Percentiles rank a stretch among this genome's conserved stretches.
phyloP scores from a whole-genome alignment of 53 echinoderm and acorn worm genomes.

The Mesocentrotus franciscanus region DNA sequence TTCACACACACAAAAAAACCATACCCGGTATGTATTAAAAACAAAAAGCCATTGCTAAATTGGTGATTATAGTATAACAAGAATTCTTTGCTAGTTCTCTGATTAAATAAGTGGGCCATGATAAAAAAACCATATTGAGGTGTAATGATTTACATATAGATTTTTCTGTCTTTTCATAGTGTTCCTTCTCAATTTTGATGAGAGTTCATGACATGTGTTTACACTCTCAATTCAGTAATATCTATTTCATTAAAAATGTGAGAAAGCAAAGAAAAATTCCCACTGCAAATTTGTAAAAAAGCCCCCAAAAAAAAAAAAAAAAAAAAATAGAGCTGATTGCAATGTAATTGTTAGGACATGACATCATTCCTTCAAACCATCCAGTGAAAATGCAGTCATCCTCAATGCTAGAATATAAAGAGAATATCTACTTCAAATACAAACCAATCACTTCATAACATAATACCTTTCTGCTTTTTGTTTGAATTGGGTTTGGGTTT shows the following conservation, averaged over 20 bases:
- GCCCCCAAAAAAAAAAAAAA: neutral
- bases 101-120: neutral
- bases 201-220: neutral
- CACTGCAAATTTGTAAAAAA: too few relatives aligned
- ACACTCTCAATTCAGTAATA: neutral
- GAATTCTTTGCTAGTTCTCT: neutral
- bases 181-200: neutral
- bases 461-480: slow-evolving; percentile 63
- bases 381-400: slow-evolving; percentile 31
- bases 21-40: neutral
- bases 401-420: too few relatives aligned
- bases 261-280: too few relatives aligned
- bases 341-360: neutral
- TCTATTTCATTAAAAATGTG: too few relatives aligned
- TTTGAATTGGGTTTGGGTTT: slow-evolving; percentile 38
- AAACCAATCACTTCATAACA: neutral
- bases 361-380: slow-evolving; percentile 13
- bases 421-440: neutral
- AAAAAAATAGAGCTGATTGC: neutral
- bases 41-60: neutral
- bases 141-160: neutral
- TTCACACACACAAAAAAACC: neutral
- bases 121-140: neutral
- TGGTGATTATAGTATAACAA: neutral
- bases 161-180: neutral